Base-by-base conservation (phyloP, 2,113 vertebrate genomes). In the Callocephalon fimbriatum region DNA sequence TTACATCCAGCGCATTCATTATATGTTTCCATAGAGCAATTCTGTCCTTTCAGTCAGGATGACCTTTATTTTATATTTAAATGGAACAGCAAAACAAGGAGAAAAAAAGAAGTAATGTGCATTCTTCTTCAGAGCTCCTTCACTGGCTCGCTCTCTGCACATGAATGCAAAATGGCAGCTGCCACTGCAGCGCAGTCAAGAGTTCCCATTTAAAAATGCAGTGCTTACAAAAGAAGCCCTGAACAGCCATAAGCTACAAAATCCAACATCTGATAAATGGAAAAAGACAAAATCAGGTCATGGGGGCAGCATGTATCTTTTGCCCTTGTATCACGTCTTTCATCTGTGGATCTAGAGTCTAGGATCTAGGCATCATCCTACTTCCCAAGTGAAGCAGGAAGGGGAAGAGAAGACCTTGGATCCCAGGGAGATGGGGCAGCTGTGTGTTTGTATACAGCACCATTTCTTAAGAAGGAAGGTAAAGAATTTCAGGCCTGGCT, bases 231-330 rank as follows among this genome's bases (percentile, higher is more conserved):
- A 87, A 96, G 94, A 91, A 95, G 56, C 88, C 35, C 67, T 44
- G 81, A 88, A 88, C 50, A 95, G 94, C 91, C 77, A 89, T 67
- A 84, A 95, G 95, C 96, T 96, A 92, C 94, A 93, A 87, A 95
- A 27, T 51, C 44, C 79, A 89, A 56, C 51, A 29, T 91, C 76
- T 93, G 94, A 97, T 91, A 95, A 97, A 97, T 97, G 45, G 70
- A 66, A 96, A 89, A 95, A 95, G 97, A 96, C 94, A 97, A 97
- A 97, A 97, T 96, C 68, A 78, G 94, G 97, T 97, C 96, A 89
- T 3, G 45, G 66, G 91, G 81, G 66, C 83, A 89, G 86, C 0
- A 0, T 1, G 0, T 78, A 21, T 94, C 32, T 84, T 93, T 91
- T 95, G 80, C 88, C 66, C 59, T 96, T 56, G 48, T 48, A 48